Evolutionary conservation across 2,888 invertebrate species (phyloP).

Genomic region (Andrena fulva): DNA sequence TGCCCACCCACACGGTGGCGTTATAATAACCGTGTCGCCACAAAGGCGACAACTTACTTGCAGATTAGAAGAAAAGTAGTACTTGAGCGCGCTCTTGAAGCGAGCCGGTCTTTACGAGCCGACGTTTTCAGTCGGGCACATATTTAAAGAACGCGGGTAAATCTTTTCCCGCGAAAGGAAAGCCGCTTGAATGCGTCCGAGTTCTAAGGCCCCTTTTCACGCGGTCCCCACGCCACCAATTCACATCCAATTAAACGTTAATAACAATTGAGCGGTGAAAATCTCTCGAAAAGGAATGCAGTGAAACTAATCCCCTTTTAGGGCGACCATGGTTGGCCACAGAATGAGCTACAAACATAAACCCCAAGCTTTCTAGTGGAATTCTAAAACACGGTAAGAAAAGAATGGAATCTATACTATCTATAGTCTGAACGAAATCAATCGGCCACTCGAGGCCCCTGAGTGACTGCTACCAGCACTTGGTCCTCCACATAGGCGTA

Average conservation of each 20-base stretch:
- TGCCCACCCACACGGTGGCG: background rate
- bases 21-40: slow-evolving; percentile 48
- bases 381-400: too few species aligned
- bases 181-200: slow-evolving; percentile 42
- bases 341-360: too few species aligned
- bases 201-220: slow-evolving; percentile 15
- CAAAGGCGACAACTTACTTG: slow-evolving; percentile 56
- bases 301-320: slow-evolving; percentile 3
- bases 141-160: slow-evolving; percentile 53
- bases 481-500: too few species aligned
- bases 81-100: slow-evolving; percentile 49
- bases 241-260: slow-evolving; percentile 54
- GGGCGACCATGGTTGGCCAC: too few species aligned
- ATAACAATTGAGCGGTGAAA: slow-evolving; percentile 21
- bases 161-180: slow-evolving; percentile 31
- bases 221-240: background rate
- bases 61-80: slow-evolving; percentile 61
- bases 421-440: too few species aligned
- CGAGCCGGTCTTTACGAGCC: slow-evolving; percentile 42
- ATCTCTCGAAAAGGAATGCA: background rate
- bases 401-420: too few species aligned
- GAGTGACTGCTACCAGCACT: too few species aligned
- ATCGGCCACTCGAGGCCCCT: too few species aligned
- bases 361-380: too few species aligned
- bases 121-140: slow-evolving; percentile 34